Evolutionary conservation across 2,888 invertebrate species (phyloP), one percentile per base, ranked within the genome.

Genomic region (Eucera pruinosa): DNA sequence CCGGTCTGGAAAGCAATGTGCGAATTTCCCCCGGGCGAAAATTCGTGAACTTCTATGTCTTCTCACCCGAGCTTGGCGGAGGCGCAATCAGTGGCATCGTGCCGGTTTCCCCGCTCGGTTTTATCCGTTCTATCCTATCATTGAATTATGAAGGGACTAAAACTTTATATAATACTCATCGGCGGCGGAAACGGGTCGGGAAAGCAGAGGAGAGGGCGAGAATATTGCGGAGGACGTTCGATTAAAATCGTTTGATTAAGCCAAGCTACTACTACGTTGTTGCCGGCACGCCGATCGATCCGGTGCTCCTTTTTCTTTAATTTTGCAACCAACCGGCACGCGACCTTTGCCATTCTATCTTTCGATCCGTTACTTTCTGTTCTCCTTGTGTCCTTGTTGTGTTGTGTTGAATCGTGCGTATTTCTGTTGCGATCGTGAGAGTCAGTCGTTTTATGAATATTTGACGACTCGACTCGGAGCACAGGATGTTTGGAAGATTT

Each of bases 61-160:
- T 76, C 41, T 39, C 48, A 39, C 5, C 41, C 6, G 27, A 27
- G 41, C 25, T n/a, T 15, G 33, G n/a, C 30, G 25, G 2, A 11
- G 25, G 30, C 18, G 55, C 57, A 58, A 76, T 76, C 76, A 41
- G 30, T 23, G 77, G 69, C 77, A 67, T 50, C 45, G 77, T 55
- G 60, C 30, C 69, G 69, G 60, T 69, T 76, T 78, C 75, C n/a
- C 27, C n/a, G 20, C 45, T 15, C 39, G 52, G 30, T 62, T 73
- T 67, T 76, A 73, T 72, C 76, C 76, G 30, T 23, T 69, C 50
- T 55, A 76, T 70, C 50, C 70, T 76, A 70, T 81, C 81, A 71
- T 74, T 60, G 74, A 68, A 81, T 81, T 68, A 81, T 70, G 57
- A 81, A 61, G 52, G 54, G 50, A 48, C 62, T 68, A n/a, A 68